phyloP scores from a whole-genome alignment of 2,888 invertebrate species.

The Perizoma flavofasciatum region DNA sequence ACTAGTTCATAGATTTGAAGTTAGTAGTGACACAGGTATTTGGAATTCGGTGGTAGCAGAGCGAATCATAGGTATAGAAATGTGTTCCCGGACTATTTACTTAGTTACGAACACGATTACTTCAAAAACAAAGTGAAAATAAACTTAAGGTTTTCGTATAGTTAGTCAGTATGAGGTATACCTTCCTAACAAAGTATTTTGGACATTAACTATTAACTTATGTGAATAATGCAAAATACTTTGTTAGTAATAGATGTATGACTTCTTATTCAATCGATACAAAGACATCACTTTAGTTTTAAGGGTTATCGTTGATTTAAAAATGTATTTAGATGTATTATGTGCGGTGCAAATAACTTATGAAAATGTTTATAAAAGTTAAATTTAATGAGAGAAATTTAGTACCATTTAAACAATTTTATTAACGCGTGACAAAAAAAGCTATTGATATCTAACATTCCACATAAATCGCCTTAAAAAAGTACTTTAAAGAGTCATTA shows the following conservation, averaged over 20 bases:
- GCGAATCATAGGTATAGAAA: slow-evolving; percentile 61
- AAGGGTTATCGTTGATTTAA: slow-evolving; percentile 51
- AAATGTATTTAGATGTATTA: slow-evolving; percentile 51
- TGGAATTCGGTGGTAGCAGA: slow-evolving; percentile 50
- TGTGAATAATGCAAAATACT: slow-evolving; percentile 29
- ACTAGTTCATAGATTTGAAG: slow-evolving; percentile 45
- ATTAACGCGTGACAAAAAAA: slow-evolving; percentile 44
- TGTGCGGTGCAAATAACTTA: slow-evolving; percentile 59
- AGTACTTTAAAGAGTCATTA: slow-evolving; percentile 38
- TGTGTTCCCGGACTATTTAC: slow-evolving; percentile 64
- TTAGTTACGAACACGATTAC: slow-evolving; percentile 38
- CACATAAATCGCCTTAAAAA: slow-evolving; percentile 40
- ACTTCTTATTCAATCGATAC: slow-evolving; percentile 44
- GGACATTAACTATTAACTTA: background rate
- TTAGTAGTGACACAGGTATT: slow-evolving; percentile 45
- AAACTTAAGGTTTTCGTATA: slow-evolving; percentile 27
- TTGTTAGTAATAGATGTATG: slow-evolving; percentile 28
- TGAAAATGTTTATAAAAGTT: slow-evolving; percentile 50
- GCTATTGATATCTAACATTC: slow-evolving; percentile 26
- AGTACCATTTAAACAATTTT: slow-evolving; percentile 44
- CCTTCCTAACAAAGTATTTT: slow-evolving; percentile 10
- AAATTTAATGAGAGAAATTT: slow-evolving; percentile 56
- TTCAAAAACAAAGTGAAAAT: slow-evolving; percentile 34
- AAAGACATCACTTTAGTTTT: slow-evolving; percentile 53
- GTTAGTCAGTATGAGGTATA: slow-evolving; percentile 2